phyloP scores from a whole-genome alignment of 2,113 vertebrate genomes.

The Crypturellus undulatus region DNA sequence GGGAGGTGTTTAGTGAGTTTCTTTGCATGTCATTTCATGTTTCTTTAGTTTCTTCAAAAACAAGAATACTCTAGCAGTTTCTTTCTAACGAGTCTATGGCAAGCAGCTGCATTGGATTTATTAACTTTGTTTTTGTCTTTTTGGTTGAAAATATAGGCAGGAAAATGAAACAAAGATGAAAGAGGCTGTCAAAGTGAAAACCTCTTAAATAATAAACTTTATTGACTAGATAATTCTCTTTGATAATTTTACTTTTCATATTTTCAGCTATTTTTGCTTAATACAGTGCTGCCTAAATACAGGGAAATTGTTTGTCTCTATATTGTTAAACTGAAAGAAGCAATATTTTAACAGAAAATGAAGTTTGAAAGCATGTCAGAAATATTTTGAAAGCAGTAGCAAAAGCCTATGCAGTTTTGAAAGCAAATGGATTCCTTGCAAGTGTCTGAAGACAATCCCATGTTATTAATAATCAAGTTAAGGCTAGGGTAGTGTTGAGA shows the following conservation, averaged over 20 bases:
- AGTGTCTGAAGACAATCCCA: background rate
- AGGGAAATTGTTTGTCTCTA: background rate
- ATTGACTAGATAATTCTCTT: background rate
- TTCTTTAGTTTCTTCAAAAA: constrained; percentile 30
- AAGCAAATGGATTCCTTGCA: background rate
- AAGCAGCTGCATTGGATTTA: background rate
- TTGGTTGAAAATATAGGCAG: background rate
- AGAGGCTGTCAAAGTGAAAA: background rate
- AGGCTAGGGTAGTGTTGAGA: background rate
- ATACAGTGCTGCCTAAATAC: background rate
- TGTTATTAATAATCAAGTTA: background rate
- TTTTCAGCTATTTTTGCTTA: background rate
- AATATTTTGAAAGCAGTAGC: background rate
- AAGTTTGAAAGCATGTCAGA: background rate
- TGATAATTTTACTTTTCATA: background rate
- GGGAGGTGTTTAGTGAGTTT: background rate
- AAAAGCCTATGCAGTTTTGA: background rate
- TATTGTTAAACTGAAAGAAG: background rate
- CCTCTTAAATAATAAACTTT: constrained; percentile 12
- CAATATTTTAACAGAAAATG: background rate
- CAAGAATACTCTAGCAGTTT: background rate
- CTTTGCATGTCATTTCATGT: background rate
- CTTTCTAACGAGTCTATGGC: background rate
- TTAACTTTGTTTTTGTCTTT: background rate
- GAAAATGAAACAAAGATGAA: constrained; percentile 35